These are phyloP conservation scores for Drosophila orena DNA, from an alignment of 1,140 invertebrate genomes.

Conservation along the genomic window DNA sequence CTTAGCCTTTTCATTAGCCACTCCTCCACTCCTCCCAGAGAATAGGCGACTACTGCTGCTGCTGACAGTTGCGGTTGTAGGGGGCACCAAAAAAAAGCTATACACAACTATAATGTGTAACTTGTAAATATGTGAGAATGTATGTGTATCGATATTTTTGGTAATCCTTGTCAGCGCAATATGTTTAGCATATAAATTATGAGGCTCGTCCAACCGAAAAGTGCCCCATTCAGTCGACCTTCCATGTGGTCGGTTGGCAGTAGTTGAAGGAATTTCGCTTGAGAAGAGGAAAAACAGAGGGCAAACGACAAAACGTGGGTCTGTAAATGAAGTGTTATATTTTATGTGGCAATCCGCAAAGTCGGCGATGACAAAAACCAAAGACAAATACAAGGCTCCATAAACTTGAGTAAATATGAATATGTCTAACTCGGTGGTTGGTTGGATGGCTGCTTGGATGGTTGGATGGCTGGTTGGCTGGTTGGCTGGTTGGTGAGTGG, in stretches of 20 bases:
- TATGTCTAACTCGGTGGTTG: slow-evolving; percentile 39
- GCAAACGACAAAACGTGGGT: slow-evolving; percentile 6
- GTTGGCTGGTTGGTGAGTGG: neutral
- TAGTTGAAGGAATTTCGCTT: slow-evolving; percentile 54
- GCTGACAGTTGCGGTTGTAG: slow-evolving; percentile 9
- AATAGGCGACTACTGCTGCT: neutral
- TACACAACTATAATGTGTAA: slow-evolving; percentile 33
- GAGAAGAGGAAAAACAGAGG: slow-evolving; percentile 19
- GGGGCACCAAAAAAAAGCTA: neutral
- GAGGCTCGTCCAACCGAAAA: slow-evolving; percentile 30
- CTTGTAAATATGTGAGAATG: slow-evolving; percentile 2
- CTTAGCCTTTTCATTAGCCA: slow-evolving; percentile 39
- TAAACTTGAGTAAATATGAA: slow-evolving; percentile 81
- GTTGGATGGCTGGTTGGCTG: neutral
- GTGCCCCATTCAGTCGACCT: slow-evolving; percentile 1
- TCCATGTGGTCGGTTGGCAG: slow-evolving; percentile 35
- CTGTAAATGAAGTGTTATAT: slow-evolving; percentile 81
- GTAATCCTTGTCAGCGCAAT: slow-evolving; percentile 74
- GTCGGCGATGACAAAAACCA: slow-evolving; percentile 48
- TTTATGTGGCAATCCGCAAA: slow-evolving; percentile 72
- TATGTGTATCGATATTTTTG: slow-evolving; percentile 39
- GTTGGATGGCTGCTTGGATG: neutral
- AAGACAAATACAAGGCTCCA: slow-evolving; percentile 65
- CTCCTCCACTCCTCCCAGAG: neutral
- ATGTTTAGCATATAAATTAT: slow-evolving; percentile 82